These are phyloP conservation scores for Muscidifurax raptorellus DNA, from an alignment of 1,140 invertebrate genomes.

Conservation along the genomic window DNA sequence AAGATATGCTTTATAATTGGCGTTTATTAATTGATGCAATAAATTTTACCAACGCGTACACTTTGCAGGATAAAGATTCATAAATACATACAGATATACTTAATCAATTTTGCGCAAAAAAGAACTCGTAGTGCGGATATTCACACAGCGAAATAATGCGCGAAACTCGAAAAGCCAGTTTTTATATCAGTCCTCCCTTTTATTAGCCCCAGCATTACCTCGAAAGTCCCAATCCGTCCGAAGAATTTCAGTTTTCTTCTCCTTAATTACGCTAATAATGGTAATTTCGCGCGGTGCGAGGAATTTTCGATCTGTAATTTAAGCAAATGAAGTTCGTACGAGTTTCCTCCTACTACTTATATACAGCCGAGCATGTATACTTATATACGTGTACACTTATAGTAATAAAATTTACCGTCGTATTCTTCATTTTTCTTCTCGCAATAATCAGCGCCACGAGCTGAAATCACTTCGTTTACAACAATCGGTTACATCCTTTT, in stretches of 20 bases:
- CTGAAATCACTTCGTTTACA: too few relatives aligned
- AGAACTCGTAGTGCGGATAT: too few relatives aligned
- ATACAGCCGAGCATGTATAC: not conserved
- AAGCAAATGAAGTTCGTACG: slow-evolving; percentile 24
- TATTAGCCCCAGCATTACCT: not conserved
- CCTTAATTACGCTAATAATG: slow-evolving; percentile 40
- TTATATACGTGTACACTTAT: not conserved
- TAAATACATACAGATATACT: too few relatives aligned
- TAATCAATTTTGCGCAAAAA: not conserved
- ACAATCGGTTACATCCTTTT: not conserved
- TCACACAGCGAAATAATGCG: not conserved
- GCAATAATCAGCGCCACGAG: too few relatives aligned
- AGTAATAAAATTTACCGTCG: not conserved
- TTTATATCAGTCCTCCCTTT: not conserved
- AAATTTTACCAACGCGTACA: too few relatives aligned
- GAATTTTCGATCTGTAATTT: slow-evolving; percentile 40
- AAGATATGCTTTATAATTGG: too few relatives aligned
- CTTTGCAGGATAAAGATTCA: too few relatives aligned
- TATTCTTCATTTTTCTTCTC: not conserved
- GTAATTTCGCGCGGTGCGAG: not conserved
- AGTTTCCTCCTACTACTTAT: not conserved
- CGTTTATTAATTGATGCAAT: too few relatives aligned
- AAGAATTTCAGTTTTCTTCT: slow-evolving; percentile 8
- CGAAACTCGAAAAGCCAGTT: not conserved
- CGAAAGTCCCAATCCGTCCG: slow-evolving; percentile 15